phyloP scores from a whole-genome alignment of 2,888 invertebrate species.

The Rutpela maculata region DNA sequence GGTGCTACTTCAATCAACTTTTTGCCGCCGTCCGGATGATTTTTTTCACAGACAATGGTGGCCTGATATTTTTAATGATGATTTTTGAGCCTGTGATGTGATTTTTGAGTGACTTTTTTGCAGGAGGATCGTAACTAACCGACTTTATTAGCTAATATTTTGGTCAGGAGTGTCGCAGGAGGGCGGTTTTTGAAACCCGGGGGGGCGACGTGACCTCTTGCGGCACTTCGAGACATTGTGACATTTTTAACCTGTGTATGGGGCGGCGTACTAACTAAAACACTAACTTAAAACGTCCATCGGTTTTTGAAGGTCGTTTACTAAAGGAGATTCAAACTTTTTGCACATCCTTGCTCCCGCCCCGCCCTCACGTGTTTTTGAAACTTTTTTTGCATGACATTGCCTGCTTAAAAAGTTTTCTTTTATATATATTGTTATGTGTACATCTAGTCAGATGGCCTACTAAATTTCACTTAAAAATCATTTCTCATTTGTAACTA shows the following conservation, averaged over 20 bases:
- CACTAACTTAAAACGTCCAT: slow-evolving; percentile 77
- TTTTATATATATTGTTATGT: slow-evolving; percentile 73
- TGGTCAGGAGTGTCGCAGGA: slow-evolving; percentile 72
- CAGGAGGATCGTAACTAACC: slow-evolving; percentile 68
- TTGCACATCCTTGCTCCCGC: slow-evolving; percentile 83
- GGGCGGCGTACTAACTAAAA: slow-evolving; percentile 83
- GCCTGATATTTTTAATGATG: slow-evolving; percentile 54
- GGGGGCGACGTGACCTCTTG: slow-evolving; percentile 71
- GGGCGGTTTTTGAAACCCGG: slow-evolving; percentile 74
- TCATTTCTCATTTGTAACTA: not conserved
- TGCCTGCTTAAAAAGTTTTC: slow-evolving; percentile 82
- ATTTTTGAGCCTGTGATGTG: slow-evolving; percentile 68
- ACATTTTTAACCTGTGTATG: slow-evolving; percentile 92
- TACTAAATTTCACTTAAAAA: slow-evolving; percentile 2
- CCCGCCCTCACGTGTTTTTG: slow-evolving; percentile 76
- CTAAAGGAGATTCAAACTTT: slow-evolving; percentile 71
- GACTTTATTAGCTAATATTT: slow-evolving; percentile 66
- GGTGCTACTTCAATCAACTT: slow-evolving; percentile 68
- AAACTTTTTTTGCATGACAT: slow-evolving; percentile 79
- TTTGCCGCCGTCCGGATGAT: slow-evolving; percentile 64
- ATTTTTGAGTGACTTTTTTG: slow-evolving; percentile 73
- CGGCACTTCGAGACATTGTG: slow-evolving; percentile 80
- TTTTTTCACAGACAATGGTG: slow-evolving; percentile 45
- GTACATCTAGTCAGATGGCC: slow-evolving; percentile 52
- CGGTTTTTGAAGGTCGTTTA: slow-evolving; percentile 85